phyloP scores from a whole-genome alignment of 2,888 invertebrate genomes.

The Chouioia cunea region DNA sequence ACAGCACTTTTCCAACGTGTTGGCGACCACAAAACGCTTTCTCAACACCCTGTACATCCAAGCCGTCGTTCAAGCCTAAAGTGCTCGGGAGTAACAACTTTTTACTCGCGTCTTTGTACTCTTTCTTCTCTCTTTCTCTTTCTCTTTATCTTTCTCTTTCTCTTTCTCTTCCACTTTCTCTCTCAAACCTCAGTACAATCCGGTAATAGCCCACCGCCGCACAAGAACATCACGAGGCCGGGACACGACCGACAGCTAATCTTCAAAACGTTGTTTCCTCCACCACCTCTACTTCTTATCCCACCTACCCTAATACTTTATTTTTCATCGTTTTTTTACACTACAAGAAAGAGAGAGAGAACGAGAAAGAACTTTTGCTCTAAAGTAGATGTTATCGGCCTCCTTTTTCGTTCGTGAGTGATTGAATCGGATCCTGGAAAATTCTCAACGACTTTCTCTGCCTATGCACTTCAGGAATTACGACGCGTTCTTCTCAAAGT shows the following conservation, averaged over 20 bases:
- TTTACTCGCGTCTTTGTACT: slow-evolving; percentile 7
- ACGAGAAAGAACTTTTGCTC: no score
- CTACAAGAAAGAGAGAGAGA: background rate
- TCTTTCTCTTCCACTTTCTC: no score
- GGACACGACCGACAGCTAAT: slow-evolving; percentile 23
- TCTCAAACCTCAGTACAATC: slow-evolving; percentile 3
- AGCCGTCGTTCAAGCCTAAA: background rate
- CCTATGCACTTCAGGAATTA: no score
- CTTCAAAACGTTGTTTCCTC: slow-evolving; percentile 30
- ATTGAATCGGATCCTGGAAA: slow-evolving; percentile 29
- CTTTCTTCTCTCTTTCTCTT: background rate
- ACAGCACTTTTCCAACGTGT: background rate
- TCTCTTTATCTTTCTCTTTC: no score
- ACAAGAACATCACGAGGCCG: no score
- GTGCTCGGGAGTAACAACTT: slow-evolving; percentile 1
- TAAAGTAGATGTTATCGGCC: background rate
- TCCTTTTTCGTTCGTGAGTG: slow-evolving; percentile 11
- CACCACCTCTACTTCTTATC: background rate
- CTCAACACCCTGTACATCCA: no score
- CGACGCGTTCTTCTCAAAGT: no score
- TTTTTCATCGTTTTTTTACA: background rate
- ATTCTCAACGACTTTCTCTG: background rate
- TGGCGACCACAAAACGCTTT: background rate
- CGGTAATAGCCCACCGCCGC: slow-evolving; percentile 16
- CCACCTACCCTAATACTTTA: background rate